phyloP scores from a whole-genome alignment of 2,797 vertebrate species.

The Hemitrygon akajei region DNA sequence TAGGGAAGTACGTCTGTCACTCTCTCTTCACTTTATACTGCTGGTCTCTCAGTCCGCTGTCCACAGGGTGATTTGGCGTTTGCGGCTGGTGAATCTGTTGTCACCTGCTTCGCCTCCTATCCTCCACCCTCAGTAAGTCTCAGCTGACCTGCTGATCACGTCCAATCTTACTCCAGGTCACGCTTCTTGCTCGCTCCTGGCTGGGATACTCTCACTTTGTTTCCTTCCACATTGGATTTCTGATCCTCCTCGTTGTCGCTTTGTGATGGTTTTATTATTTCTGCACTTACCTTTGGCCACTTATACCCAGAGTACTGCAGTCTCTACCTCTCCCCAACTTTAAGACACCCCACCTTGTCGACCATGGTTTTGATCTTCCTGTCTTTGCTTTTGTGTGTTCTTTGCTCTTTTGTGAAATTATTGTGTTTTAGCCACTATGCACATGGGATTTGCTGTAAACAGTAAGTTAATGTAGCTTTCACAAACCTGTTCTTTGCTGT shows the following conservation, averaged over 20 bases:
- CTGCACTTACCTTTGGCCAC: not conserved
- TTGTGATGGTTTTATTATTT: no score
- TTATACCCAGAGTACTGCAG: not conserved
- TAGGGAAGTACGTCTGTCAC: not conserved
- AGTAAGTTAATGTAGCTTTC: not conserved
- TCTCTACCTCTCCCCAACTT: not conserved
- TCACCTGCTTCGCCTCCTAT: no score
- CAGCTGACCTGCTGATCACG: no score
- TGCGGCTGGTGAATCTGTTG: not conserved
- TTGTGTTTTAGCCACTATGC: not conserved
- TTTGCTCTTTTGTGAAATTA: not conserved
- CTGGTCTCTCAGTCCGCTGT: no score
- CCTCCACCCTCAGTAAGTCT: not conserved
- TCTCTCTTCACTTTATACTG: not conserved
- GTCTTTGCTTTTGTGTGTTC: not conserved
- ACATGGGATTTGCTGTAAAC: not conserved
- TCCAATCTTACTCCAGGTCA: not conserved
- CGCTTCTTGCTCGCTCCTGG: not conserved
- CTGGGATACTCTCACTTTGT: no score
- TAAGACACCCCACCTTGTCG: not conserved
- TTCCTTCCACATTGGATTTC: no score
- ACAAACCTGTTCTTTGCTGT: not conserved
- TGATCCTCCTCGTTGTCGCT: no score
- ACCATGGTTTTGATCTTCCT: not conserved
- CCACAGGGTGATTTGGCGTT: not conserved